These are phyloP conservation scores for Sylvicola fuscatus DNA, from an alignment of 2,888 invertebrate species.

Conservation along the genomic window DNA sequence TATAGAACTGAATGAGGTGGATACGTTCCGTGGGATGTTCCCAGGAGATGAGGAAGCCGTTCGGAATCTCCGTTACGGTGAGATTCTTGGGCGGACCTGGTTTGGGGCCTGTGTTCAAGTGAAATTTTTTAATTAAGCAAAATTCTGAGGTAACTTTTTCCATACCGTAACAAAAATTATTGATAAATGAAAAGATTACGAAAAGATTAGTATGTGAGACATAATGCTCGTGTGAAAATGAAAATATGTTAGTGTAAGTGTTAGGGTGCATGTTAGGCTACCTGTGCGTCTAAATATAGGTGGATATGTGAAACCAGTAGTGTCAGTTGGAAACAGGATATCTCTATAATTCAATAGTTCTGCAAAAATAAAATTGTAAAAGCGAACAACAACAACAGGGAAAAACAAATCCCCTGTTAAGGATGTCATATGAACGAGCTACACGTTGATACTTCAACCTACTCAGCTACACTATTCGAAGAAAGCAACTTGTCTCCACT, in stretches of 20 bases:
- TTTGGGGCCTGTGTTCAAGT: constrained; percentile 73
- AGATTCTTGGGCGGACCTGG: constrained; percentile 82
- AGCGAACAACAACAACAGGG: constrained; percentile 5
- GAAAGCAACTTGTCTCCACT: too few species aligned
- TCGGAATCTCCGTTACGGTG: constrained; percentile 71
- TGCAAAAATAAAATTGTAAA: constrained; percentile 30
- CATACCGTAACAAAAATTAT: too few species aligned
- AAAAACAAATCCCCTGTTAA: background rate
- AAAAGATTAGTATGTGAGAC: too few species aligned
- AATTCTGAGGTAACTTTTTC: too few species aligned
- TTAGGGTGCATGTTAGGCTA: constrained; percentile 19
- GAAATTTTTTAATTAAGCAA: too few species aligned
- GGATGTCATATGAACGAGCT: constrained; percentile 6
- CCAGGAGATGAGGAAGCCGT: constrained; percentile 83
- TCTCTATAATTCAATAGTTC: constrained; percentile 53
- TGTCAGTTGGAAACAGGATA: constrained; percentile 55
- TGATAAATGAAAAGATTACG: too few species aligned
- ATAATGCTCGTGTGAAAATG: too few species aligned
- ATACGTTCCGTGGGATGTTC: constrained; percentile 63
- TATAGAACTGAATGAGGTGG: constrained; percentile 69
- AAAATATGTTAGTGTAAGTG: background rate
- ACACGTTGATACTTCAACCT: background rate
- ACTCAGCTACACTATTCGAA: too few species aligned
- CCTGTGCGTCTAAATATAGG: constrained; percentile 50
- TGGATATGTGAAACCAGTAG: constrained; percentile 48